Percentiles rank a stretch among this genome's conserved stretches.
These are phyloP conservation scores for Onychomys leucogaster DNA, from an alignment of 2,797 vertebrate genomes.

Conservation along the genomic window DNA sequence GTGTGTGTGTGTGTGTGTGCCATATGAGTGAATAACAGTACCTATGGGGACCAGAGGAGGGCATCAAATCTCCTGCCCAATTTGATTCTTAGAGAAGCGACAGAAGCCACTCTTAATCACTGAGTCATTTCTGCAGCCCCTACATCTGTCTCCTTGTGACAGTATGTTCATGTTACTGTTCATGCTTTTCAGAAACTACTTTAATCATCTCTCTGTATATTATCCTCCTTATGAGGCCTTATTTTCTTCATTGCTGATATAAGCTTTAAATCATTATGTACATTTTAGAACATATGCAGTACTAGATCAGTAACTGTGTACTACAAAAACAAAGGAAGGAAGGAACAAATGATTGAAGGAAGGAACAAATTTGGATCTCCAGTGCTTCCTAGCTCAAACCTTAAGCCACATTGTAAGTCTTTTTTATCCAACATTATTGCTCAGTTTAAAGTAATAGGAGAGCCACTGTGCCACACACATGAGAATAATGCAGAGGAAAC, in stretches of 20 bases:
- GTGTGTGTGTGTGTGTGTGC: not conserved
- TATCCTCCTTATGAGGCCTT: not conserved
- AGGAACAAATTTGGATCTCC: not conserved
- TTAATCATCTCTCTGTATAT: too few relatives aligned
- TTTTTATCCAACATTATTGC: not conserved
- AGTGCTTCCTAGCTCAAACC: not conserved
- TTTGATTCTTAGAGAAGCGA: not conserved
- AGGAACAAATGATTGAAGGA: not conserved
- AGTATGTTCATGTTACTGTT: not conserved
- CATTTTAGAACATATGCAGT: not conserved
- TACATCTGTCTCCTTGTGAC: not conserved
- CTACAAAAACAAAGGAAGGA: not conserved
- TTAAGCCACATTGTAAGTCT: not conserved
- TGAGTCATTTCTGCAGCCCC: not conserved
- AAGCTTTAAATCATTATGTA: not conserved
- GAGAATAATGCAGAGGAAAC: conserved; percentile 6
- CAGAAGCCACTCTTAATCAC: not conserved
- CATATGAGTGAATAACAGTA: not conserved
- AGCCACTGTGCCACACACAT: not conserved
- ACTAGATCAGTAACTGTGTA: not conserved
- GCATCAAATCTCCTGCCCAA: not conserved
- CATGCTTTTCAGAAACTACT: too few relatives aligned
- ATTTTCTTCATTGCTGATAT: not conserved
- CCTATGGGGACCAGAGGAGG: not conserved
- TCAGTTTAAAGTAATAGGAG: conserved; percentile 51